Evolutionary conservation across 2,113 vertebrate species (phyloP), one percentile per base, ranked within the genome.

Genomic region (Hydropotes inermis): DNA sequence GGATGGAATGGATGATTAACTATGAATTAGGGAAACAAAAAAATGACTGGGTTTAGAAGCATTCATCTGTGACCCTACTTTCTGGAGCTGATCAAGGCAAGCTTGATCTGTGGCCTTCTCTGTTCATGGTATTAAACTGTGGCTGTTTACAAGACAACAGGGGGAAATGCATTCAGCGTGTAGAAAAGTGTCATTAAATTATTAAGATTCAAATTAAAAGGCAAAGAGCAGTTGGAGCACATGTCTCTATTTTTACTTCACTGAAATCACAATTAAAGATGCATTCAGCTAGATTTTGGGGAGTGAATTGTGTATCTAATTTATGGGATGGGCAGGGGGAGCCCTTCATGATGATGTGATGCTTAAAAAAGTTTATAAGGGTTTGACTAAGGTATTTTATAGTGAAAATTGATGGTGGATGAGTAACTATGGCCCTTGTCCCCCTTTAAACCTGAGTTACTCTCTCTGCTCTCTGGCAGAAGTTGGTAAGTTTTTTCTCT

Each of bases 151-250:
- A 43, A 58, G 57, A 94, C 13, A 82, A 87, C 6, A 27, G 25
- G 50, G 11, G 27, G n/a, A 55, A 52, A 64, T 93, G 23, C 30
- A 67, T 76, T 23, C 7, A 12, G 33, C 12, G 45, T 85, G 45
- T 70, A 78, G 76, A 83, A 86, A 81, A 92, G n/a, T 88, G 33
- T 60, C 67, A 60, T 87, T 95, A 45, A 76, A 89, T 84, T 76
- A 79, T 94, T 45, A 89, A 76, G 84, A 67, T 95, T 89, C n/a
- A 74, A 57, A 60, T 93, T 23, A 87, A 88, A 97, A 82, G 43
- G 83, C n/a, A 87, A 94, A 57, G 36, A 57, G 23, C 60, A 54
- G 25, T 27, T 28, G 4, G 45, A 89, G 52, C 10, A 81, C 39
- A 43, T 13, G 7, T 67, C 61, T 87, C n/a, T 93, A 23, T 60